phyloP scores from a whole-genome alignment of 2,113 vertebrate species.

The Nyctereutes procyonoides region DNA sequence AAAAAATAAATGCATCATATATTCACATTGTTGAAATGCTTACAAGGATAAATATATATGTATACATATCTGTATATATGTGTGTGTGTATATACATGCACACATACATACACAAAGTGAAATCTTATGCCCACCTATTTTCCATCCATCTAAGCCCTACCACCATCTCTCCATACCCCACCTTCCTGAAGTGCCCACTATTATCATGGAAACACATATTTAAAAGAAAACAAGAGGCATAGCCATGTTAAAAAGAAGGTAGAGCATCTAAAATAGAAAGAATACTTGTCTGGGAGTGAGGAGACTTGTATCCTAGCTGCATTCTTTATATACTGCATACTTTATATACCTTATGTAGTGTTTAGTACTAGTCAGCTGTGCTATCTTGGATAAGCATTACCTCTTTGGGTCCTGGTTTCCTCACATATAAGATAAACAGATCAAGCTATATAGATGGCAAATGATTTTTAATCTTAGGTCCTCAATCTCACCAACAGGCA shows the following conservation, averaged over 20 bases:
- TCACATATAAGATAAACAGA: background rate
- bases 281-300: background rate
- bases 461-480: background rate
- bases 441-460: background rate
- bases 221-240: background rate
- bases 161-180: background rate
- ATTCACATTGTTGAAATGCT: background rate
- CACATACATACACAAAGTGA: background rate
- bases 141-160: background rate
- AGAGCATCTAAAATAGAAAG: slow-evolving; percentile 35
- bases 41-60: background rate
- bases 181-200: background rate
- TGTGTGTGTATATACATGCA: background rate
- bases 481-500: background rate
- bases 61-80: background rate
- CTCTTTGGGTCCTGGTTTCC: background rate
- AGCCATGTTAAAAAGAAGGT: background rate
- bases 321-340: background rate
- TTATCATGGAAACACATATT: background rate
- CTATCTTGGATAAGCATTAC: background rate
- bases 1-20: background rate
- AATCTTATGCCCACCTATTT: background rate
- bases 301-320: background rate
- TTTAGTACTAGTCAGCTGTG: background rate
- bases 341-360: background rate